Evolutionary conservation across 1,140 invertebrate genomes (phyloP).

Genomic region (Drosophila insularis): DNA sequence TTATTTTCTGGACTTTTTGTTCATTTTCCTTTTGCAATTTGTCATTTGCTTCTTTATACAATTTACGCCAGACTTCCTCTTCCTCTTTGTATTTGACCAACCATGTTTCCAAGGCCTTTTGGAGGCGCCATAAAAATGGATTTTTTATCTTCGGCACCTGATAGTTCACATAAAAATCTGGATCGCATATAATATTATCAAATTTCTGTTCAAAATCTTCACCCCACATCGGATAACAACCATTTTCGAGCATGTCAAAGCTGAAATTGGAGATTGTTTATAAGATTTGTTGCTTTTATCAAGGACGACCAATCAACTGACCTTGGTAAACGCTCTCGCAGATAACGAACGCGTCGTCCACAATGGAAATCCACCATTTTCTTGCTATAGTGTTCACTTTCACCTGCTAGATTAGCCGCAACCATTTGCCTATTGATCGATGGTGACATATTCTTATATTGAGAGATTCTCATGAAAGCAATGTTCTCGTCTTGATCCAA

Average conservation of each 20-base stretch:
- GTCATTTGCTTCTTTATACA: neutral
- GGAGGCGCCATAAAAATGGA: neutral
- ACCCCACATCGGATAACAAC: conserved; percentile 10
- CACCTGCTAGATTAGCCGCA: conserved; percentile 20
- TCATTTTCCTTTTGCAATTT: neutral
- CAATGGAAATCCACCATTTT: neutral
- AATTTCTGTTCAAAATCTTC: conserved; percentile 36
- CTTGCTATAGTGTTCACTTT: conserved; percentile 22
- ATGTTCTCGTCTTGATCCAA: conserved; percentile 21
- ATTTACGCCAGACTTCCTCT: neutral
- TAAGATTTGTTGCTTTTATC: no score
- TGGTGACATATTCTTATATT: accelerated
- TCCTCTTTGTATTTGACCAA: conserved; percentile 16
- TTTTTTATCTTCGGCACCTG: conserved; percentile 1
- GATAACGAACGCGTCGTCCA: conserved; percentile 42
- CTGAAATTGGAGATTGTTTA: neutral
- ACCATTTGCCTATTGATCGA: conserved; percentile 25
- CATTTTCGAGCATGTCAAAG: conserved; percentile 45
- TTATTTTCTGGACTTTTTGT: neutral
- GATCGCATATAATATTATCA: conserved; percentile 32
- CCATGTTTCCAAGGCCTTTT: conserved; percentile 33
- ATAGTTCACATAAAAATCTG: conserved; percentile 14
- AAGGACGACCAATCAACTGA: neutral
- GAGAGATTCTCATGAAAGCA: conserved; percentile 11
- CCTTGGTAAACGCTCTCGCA: conserved; percentile 49